Percentiles rank a stretch among this genome's conserved stretches.
Conservation (phyloP, 1,140 invertebrate species). For the Leptopilina clavipes region DNA sequence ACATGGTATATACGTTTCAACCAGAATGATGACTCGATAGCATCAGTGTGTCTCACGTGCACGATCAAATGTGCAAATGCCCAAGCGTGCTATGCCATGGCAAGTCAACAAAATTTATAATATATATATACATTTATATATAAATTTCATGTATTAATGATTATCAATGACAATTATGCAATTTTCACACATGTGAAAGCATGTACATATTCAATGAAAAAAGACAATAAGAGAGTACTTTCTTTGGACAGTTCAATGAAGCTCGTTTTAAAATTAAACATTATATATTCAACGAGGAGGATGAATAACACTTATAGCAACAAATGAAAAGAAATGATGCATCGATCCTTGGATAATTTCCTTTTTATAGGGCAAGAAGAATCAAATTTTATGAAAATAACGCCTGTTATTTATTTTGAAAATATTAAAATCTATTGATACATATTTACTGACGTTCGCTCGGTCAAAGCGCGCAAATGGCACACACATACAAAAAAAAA, state of each 20-base stretch:
- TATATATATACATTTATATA: not conserved
- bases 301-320: conserved; percentile 31
- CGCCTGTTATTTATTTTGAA: conserved; percentile 19
- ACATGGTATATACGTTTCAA: not conserved
- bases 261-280: not conserved
- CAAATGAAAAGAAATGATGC: conserved; percentile 8
- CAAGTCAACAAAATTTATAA: no score
- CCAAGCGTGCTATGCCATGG: conserved; percentile 9
- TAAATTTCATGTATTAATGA: not conserved
- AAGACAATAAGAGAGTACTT: no score
- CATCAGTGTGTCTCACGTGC: conserved; percentile 20
- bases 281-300: not conserved
- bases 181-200: not conserved
- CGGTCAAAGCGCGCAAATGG: conserved; percentile 67
- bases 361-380: no score
- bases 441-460: conserved; percentile 60
- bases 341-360: not conserved
- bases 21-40: conserved; percentile 31
- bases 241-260: no score
- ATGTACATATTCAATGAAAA: no score
- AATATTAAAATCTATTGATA: conserved; percentile 45
- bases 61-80: not conserved
- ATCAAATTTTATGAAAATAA: not conserved
- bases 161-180: not conserved
- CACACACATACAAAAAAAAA: conserved; percentile 44